Evolutionary conservation across 2,888 invertebrate species (phyloP).

Genomic region (Rosalia funebris): DNA sequence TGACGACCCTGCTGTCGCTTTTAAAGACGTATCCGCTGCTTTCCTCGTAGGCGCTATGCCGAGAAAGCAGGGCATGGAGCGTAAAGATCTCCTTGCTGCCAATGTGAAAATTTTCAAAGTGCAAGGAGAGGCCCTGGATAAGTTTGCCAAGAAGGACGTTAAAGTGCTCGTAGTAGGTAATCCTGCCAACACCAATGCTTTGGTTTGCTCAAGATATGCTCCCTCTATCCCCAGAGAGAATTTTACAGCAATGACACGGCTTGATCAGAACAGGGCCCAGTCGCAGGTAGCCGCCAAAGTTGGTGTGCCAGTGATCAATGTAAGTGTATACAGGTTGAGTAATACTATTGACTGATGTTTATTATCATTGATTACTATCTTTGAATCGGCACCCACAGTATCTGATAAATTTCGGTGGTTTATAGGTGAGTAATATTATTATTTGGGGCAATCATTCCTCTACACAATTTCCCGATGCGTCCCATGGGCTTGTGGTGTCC

Average conservation of each 20-base stretch:
- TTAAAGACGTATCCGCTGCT: conserved; percentile 94
- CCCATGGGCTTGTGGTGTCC: conserved; percentile 71
- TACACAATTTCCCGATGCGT: conserved; percentile 96
- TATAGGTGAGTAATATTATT: conserved; percentile 77
- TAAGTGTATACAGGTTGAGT: conserved; percentile 33
- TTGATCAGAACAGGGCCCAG: conserved; percentile 97
- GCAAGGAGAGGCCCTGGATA: conserved; percentile 93
- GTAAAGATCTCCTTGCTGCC: conserved; percentile 95
- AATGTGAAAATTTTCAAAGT: conserved; percentile 99
- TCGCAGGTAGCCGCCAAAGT: conserved; percentile 85
- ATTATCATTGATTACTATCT: background rate
- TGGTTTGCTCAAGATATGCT: conserved; percentile 94
- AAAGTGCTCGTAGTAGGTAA: conserved; percentile 98
- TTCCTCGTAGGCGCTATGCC: conserved; percentile 99
- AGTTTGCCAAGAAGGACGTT: conserved; percentile 66
- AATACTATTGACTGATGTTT: background rate
- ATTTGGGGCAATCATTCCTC: conserved; percentile 99
- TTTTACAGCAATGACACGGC: conserved; percentile 97
- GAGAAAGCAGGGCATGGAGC: conserved; percentile 94
- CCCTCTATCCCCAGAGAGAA: conserved; percentile 96
- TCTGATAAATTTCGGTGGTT: background rate
- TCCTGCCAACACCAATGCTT: conserved; percentile 98
- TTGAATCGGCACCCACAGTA: background rate
- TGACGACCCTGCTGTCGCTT: conserved; percentile 89
- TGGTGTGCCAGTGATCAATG: conserved; percentile 75